Base-by-base conservation (phyloP, 1,140 invertebrate genomes). In the Calephelis virginiensis region DNA sequence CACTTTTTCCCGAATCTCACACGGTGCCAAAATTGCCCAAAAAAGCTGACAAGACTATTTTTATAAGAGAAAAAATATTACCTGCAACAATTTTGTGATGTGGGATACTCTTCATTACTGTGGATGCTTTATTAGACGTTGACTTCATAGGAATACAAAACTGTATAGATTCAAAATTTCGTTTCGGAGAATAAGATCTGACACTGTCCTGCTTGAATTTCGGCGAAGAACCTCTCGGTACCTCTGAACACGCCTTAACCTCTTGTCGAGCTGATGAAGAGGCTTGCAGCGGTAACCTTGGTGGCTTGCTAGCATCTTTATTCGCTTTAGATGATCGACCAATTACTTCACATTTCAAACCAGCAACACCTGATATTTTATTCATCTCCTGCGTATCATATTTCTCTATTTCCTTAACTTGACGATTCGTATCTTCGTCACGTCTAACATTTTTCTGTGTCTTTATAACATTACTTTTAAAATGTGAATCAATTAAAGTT, bases 81-180 rank as follows among this genome's bases (percentile, higher is more conserved):
- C 87, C 87, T 83, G 87, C 81, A 56, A 90, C 81, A 63, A 90
- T 85, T 75, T 88, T 90, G 68, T 88, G 77, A 63, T 83, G 72
- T 9, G 87, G 87, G 56, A 90, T 76, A 70, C 59, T 71, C 63
- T 67, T 80, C 6, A 66, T 43, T n/a, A 67, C 68, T 0, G 63
- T 56, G 12, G 77, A 69, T 9, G 67, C 74, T 66, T 82, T 86
- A n/a, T 74, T 81, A 6, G 77, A 79, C 62, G 76, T 84, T 0
- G 78, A 69, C 69, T 81, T 87, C 8, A 76, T 47, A 11, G 81
- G 76, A 43, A 85, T 60, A 66, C 70, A 76, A 43, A 84, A 85
- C 13, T 81, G 75, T 59, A 81, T 67, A 2, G 78, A 78, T 1
- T 86, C 86, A 56, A 74, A 53, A 68, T 77, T 78, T 68, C 77